These are phyloP conservation scores for zebrafish (Danio rerio) DNA, from an alignment of 2,113 vertebrate species.

Conservation along the genomic window DNA sequence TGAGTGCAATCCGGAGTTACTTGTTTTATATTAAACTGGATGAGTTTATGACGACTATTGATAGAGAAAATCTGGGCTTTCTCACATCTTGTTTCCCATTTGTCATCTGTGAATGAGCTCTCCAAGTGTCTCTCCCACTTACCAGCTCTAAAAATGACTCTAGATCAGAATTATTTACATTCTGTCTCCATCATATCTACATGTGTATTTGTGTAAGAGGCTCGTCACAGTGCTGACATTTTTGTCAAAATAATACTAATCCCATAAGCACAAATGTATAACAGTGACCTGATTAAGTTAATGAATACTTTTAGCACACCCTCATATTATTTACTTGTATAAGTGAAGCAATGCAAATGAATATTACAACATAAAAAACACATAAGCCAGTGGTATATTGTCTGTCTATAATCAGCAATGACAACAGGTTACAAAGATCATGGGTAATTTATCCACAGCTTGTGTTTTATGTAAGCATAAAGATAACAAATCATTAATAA, in stretches of 20 bases:
- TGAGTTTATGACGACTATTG: too few relatives aligned
- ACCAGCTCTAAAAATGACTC: too few relatives aligned
- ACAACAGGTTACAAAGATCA: slow-evolving; percentile 29
- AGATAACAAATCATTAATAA: slow-evolving; percentile 22
- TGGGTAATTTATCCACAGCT: not conserved
- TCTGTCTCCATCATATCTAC: too few relatives aligned
- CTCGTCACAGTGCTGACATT: not conserved
- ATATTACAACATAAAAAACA: not conserved
- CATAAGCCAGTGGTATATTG: not conserved
- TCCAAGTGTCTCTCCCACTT: too few relatives aligned
- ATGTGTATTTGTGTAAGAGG: not conserved
- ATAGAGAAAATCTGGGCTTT: too few relatives aligned
- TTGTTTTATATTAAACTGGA: too few relatives aligned
- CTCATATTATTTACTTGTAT: not conserved
- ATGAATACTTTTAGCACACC: not conserved
- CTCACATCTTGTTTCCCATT: too few relatives aligned
- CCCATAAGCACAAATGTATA: not conserved
- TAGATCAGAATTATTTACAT: too few relatives aligned
- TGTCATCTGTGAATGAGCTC: too few relatives aligned
- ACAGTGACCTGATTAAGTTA: not conserved
- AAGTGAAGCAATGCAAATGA: not conserved
- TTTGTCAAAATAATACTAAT: not conserved
- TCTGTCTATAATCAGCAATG: not conserved
- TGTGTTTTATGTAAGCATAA: slow-evolving; percentile 21
- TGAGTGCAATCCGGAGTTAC: too few relatives aligned